Evolutionary conservation across 2,888 invertebrate genomes (phyloP).

Genomic region (Nemoura dubitans): DNA sequence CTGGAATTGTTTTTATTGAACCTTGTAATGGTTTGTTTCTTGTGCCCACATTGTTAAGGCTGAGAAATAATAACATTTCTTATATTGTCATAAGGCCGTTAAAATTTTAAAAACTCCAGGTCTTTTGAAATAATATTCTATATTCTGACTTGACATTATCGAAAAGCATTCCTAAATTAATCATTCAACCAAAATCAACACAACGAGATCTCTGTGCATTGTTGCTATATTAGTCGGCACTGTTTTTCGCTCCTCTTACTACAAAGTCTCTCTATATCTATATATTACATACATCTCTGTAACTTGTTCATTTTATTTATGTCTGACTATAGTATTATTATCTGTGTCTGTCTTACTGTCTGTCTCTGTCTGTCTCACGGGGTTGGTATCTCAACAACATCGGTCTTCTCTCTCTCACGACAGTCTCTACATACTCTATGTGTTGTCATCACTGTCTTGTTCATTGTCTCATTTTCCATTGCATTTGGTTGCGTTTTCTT

Average conservation of each 20-base stretch:
- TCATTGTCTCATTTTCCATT: conserved; percentile 20
- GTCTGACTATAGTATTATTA: conserved; percentile 9
- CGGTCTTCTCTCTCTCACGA: conserved; percentile 53
- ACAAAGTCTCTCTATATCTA: too few species aligned
- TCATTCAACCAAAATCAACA: neutral
- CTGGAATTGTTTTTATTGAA: too few species aligned
- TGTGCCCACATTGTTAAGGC: too few species aligned
- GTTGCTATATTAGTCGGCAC: conserved; percentile 15
- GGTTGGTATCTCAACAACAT: conserved; percentile 28
- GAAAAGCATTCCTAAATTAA: neutral
- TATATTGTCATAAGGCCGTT: too few species aligned
- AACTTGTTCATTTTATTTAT: neutral
- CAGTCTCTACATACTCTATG: conserved; percentile 46
- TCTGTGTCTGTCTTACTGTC: conserved; percentile 40
- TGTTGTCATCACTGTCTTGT: conserved; percentile 45
- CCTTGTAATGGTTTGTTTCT: too few species aligned
- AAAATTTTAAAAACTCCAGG: too few species aligned
- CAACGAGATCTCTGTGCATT: neutral
- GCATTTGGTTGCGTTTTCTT: conserved; percentile 1
- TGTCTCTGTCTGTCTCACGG: conserved; percentile 52
- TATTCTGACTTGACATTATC: neutral
- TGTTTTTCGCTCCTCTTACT: conserved; percentile 3
- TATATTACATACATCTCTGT: conserved; percentile 19
- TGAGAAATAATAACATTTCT: too few species aligned
- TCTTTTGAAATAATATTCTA: too few species aligned